Evolutionary conservation across 1,140 invertebrate species (phyloP).

Genomic region (Drosophila willistoni): DNA sequence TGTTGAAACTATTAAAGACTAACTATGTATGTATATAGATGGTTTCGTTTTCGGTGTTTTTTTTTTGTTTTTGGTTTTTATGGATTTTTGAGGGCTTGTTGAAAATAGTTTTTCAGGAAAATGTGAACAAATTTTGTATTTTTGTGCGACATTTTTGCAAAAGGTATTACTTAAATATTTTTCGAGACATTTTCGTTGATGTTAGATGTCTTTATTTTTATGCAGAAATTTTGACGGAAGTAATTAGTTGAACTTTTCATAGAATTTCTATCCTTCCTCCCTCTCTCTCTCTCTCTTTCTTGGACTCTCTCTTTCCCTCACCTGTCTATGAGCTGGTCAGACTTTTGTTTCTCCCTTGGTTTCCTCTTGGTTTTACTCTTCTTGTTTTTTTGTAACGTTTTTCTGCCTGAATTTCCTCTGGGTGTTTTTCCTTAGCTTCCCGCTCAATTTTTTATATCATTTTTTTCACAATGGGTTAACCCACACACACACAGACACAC

Average conservation of each 20-base stretch:
- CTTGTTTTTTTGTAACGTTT: conserved; percentile 20
- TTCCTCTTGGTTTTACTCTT: conserved; percentile 1
- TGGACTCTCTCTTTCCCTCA: conserved; percentile 11
- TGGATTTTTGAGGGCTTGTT: conserved; percentile 20
- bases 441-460: conserved; percentile 55
- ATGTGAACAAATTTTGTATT: conserved; percentile 33
- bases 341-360: neutral
- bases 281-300: conserved; percentile 17
- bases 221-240: conserved; percentile 37
- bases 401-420: conserved; percentile 55
- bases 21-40: conserved; percentile 47
- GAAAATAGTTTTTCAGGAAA: conserved; percentile 22
- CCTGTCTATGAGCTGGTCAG: conserved; percentile 31
- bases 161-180: conserved; percentile 27
- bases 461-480: conserved; percentile 64
- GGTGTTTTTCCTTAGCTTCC: conserved; percentile 73
- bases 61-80: conserved; percentile 26
- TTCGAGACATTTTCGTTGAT: conserved; percentile 28
- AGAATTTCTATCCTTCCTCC: conserved; percentile 24
- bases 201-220: conserved; percentile 60
- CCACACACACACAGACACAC: conserved; percentile 44
- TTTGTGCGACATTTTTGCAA: conserved; percentile 45
- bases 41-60: conserved; percentile 22
- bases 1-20: conserved; percentile 64
- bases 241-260: conserved; percentile 15